Conservation (phyloP, 2,113 vertebrate species). For the Datnioides undecimradiatus region DNA sequence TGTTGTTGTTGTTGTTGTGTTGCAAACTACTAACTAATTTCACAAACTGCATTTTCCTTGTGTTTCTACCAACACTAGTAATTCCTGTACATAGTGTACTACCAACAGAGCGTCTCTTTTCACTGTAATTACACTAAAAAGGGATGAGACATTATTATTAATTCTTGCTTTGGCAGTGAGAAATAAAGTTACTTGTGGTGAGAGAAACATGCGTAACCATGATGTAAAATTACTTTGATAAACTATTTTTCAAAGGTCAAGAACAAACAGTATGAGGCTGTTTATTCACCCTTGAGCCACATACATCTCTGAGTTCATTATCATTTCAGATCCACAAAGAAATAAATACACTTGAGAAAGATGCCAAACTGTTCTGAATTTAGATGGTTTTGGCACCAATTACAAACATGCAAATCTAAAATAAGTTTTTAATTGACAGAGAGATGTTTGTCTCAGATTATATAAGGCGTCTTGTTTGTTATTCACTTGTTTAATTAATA, state of each 20-base stretch:
- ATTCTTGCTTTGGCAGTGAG: too few relatives aligned
- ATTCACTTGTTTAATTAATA: background rate
- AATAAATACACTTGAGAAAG: conserved; percentile 7
- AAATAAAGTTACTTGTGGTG: background rate
- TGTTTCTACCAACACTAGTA: too few relatives aligned
- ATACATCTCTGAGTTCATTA: background rate
- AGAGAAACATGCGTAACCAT: background rate
- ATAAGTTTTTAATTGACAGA: background rate
- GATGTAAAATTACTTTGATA: too few relatives aligned
- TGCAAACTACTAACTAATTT: too few relatives aligned
- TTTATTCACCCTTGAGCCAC: too few relatives aligned
- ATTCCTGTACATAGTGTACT: too few relatives aligned
- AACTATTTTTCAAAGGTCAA: too few relatives aligned
- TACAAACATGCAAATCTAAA: background rate
- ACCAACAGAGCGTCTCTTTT: too few relatives aligned
- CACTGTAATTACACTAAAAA: too few relatives aligned
- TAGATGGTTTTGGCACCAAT: background rate
- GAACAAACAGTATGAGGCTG: background rate
- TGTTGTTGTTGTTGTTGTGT: too few relatives aligned
- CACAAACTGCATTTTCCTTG: too few relatives aligned
- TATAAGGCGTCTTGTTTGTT: background rate
- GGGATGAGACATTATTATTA: too few relatives aligned
- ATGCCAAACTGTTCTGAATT: conserved; percentile 8
- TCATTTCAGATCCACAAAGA: background rate
- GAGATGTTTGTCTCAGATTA: background rate